Evolutionary conservation across 2,888 invertebrate genomes (phyloP).

Genomic region (Hydriomena furcata): DNA sequence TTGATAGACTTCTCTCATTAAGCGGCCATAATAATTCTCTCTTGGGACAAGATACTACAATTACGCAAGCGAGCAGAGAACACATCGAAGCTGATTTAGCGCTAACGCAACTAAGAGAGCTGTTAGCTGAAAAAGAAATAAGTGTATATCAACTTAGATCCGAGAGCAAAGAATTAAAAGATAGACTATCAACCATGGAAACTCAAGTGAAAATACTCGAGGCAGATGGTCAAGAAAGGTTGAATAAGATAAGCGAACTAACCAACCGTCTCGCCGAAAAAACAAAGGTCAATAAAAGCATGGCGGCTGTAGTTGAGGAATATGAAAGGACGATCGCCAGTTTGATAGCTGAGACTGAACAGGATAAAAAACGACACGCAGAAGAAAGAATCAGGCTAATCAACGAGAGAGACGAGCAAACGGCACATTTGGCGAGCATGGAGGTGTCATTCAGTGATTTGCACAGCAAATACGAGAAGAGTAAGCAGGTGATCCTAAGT

Average conservation of each 20-base stretch:
- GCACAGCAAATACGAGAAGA: constrained; percentile 86
- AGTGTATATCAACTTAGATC: constrained; percentile 76
- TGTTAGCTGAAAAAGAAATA: constrained; percentile 82
- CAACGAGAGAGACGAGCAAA: constrained; percentile 84
- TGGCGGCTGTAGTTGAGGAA: constrained; percentile 88
- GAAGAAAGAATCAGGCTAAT: constrained; percentile 79
- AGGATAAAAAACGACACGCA: constrained; percentile 84
- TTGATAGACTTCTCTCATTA: constrained; percentile 75
- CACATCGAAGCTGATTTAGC: constrained; percentile 65
- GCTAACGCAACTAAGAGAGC: constrained; percentile 72
- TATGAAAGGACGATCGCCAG: constrained; percentile 91
- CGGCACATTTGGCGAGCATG: constrained; percentile 84
- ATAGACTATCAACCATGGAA: constrained; percentile 67
- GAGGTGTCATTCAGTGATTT: constrained; percentile 85
- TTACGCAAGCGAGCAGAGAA: constrained; percentile 50
- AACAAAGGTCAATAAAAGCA: constrained; percentile 75
- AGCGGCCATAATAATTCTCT: constrained; percentile 62
- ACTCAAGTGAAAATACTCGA: constrained; percentile 65
- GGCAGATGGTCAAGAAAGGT: constrained; percentile 57
- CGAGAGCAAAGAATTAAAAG: constrained; percentile 75
- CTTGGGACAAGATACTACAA: constrained; percentile 50
- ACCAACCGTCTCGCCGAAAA: constrained; percentile 68
- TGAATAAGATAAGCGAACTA: constrained; percentile 65
- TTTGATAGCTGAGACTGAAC: constrained; percentile 88
- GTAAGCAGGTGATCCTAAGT: constrained; percentile 83